A percentile compares a stretch with the other conserved stretches of the same genome.
These are phyloP conservation scores for Parthenolecanium corni DNA, from an alignment of 2,888 invertebrate species.

Conservation along the genomic window DNA sequence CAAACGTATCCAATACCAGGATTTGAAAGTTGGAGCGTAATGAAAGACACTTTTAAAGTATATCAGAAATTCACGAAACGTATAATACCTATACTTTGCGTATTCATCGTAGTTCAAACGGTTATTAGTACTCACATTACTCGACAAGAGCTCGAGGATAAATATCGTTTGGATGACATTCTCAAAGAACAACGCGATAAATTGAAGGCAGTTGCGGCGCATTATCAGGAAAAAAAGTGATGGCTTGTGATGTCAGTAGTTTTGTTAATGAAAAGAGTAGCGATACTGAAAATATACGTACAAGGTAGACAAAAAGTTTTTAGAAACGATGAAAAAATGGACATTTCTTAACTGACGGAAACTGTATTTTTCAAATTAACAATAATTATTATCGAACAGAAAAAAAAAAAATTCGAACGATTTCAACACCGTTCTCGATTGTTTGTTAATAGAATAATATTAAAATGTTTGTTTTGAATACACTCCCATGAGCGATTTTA, in stretches of 20 bases:
- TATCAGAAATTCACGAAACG: conserved; percentile 2
- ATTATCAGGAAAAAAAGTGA: not conserved
- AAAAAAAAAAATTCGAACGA: too few relatives aligned
- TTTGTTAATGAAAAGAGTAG: too few relatives aligned
- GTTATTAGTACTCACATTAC: not conserved
- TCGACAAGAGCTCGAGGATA: not conserved
- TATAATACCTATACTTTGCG: not conserved
- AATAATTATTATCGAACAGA: not conserved
- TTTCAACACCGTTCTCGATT: too few relatives aligned
- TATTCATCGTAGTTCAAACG: not conserved
- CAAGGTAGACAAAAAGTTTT: too few relatives aligned
- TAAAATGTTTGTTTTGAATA: too few relatives aligned
- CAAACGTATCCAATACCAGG: too few relatives aligned
- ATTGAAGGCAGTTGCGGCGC: not conserved
- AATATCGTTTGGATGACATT: not conserved
- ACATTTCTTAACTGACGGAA: not conserved
- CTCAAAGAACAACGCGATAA: not conserved
- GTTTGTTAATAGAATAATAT: too few relatives aligned
- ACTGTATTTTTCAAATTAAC: not conserved
- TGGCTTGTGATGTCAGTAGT: not conserved
- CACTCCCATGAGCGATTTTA: too few relatives aligned
- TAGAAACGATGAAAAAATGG: not conserved
- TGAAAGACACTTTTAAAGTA: not conserved
- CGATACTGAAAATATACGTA: too few relatives aligned
- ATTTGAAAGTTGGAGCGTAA: too few relatives aligned